Evolutionary conservation across 2,113 vertebrate species (phyloP).

Genomic region (Spermophilus dauricus): DNA sequence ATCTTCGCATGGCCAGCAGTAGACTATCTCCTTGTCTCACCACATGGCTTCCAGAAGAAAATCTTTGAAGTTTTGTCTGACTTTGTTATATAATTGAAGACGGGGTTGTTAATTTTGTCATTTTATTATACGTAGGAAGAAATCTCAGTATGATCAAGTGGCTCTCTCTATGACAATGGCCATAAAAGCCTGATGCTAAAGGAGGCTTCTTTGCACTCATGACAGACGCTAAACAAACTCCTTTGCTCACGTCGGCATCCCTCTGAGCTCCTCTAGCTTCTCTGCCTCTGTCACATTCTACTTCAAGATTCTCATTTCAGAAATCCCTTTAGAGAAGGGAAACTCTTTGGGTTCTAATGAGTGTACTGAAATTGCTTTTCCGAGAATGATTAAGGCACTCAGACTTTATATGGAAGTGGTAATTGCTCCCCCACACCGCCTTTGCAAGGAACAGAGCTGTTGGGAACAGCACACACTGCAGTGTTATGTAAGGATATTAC

Average conservation of each 20-base stretch:
- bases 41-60: background rate
- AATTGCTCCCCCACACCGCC: slow-evolving; percentile 71
- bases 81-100: background rate
- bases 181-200: background rate
- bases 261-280: background rate
- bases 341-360: slow-evolving; percentile 70
- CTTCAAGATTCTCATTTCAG: slow-evolving; percentile 56
- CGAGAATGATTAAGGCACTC: slow-evolving; percentile 64
- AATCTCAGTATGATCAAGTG: background rate
- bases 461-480: slow-evolving; percentile 57
- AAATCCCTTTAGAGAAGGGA: slow-evolving; percentile 54
- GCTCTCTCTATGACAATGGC: background rate
- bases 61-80: background rate
- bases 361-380: slow-evolving; percentile 62
- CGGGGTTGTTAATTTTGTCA: background rate
- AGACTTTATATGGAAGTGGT: slow-evolving; percentile 28
- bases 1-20: no score
- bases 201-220: background rate
- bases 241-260: background rate
- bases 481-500: slow-evolving; percentile 64
- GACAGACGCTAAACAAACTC: background rate
- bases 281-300: slow-evolving; percentile 10
- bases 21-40: background rate
- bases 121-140: background rate
- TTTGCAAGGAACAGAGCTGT: slow-evolving; percentile 75